Evolutionary conservation across 2,113 vertebrate species (phyloP).

Genomic region (Cyprinus carpio): DNA sequence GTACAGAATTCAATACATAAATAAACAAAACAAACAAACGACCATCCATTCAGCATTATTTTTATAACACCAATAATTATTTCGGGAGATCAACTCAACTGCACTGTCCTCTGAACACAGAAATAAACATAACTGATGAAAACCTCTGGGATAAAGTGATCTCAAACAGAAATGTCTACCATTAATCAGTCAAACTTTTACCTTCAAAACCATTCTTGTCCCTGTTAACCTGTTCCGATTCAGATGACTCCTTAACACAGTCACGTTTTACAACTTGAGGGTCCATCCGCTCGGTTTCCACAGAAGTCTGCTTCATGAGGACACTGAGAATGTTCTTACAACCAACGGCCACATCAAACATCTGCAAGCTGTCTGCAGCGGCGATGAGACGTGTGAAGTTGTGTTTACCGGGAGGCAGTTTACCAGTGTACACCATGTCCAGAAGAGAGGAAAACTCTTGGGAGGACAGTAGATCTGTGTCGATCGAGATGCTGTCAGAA

Average conservation of each 20-base stretch:
- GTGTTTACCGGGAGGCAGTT: constrained; percentile 83
- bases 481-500: constrained; percentile 84
- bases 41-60: constrained; percentile 63
- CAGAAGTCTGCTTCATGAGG: constrained; percentile 69
- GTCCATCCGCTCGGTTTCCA: neutral
- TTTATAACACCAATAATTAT: constrained; percentile 71
- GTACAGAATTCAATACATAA: no score
- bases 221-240: neutral
- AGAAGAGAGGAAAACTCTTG: constrained; percentile 85
- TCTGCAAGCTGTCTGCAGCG: constrained; percentile 86
- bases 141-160: neutral
- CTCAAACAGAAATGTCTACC: neutral
- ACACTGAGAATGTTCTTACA: constrained; percentile 84
- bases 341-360: constrained; percentile 88
- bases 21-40: no score
- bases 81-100: constrained; percentile 73
- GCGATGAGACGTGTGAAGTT: constrained; percentile 83
- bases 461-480: constrained; percentile 79
- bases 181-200: neutral
- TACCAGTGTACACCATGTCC: constrained; percentile 86
- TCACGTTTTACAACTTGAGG: neutral
- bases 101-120: constrained; percentile 45
- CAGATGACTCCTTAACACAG: neutral
- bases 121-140: neutral
- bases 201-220: neutral